phyloP scores from a whole-genome alignment of 2,113 vertebrate species.

The Ranitomeya variabilis region DNA sequence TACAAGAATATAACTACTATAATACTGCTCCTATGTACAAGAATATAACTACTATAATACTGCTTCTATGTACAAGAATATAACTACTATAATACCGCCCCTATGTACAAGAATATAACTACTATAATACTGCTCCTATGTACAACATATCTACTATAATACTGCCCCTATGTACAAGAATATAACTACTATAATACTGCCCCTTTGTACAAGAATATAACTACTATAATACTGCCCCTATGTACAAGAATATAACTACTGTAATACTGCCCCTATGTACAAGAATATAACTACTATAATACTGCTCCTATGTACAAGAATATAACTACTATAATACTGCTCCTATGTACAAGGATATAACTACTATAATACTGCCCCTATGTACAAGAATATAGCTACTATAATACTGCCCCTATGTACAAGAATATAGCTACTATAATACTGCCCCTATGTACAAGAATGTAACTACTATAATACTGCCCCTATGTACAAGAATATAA shows the following conservation, averaged over 20 bases:
- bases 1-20: constrained; percentile 1
- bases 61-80: neutral
- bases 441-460: neutral
- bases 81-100: neutral
- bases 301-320: neutral
- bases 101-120: constrained; percentile 18
- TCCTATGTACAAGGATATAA: too few relatives aligned
- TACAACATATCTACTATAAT: neutral
- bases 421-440: too few relatives aligned
- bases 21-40: neutral
- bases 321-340: too few relatives aligned
- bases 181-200: neutral
- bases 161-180: neutral
- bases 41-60: constrained; percentile 28
- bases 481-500: neutral
- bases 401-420: too few relatives aligned
- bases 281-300: constrained; percentile 19
- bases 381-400: too few relatives aligned
- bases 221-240: neutral
- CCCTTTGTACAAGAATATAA: neutral
- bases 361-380: too few relatives aligned
- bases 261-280: neutral
- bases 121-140: neutral
- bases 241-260: neutral
- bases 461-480: too few relatives aligned